Conservation (phyloP, 1,140 invertebrate genomes). For the Maconellicoccus hirsutus region DNA sequence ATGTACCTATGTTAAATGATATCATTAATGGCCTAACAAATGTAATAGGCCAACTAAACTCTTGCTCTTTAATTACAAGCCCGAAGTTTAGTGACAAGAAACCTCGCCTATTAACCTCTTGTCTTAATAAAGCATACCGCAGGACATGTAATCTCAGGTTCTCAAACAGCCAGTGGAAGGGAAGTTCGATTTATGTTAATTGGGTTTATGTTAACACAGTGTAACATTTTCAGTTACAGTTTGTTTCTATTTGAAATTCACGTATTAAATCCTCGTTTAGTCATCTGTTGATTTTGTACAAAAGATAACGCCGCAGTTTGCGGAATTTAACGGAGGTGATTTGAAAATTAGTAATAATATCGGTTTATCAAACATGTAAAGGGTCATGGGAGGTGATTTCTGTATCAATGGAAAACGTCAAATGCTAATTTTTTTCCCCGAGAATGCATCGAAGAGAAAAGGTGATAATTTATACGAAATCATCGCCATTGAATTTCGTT, state of each 20-base stretch:
- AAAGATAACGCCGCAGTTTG: neutral
- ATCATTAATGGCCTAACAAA: conserved; percentile 1
- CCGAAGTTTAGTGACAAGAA: conserved; percentile 3
- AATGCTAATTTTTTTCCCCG: too few species aligned
- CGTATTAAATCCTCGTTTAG: conserved; percentile 18
- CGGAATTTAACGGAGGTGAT: too few species aligned
- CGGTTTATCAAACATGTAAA: too few species aligned
- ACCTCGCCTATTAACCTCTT: conserved; percentile 2
- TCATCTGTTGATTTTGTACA: conserved; percentile 12
- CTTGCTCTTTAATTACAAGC: conserved; percentile 4
- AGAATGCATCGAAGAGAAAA: neutral
- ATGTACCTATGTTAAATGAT: conserved; percentile 9
- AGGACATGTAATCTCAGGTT: conserved; percentile 20
- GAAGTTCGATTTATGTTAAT: conserved; percentile 19
- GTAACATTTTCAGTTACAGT: conserved; percentile 1
- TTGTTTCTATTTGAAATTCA: neutral
- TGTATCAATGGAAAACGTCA: too few species aligned
- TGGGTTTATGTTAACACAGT: conserved; percentile 16
- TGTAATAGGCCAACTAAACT: conserved; percentile 4
- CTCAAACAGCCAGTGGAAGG: neutral
- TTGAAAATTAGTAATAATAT: too few species aligned
- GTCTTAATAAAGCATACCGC: conserved; percentile 9
- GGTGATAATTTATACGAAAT: neutral
- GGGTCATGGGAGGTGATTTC: too few species aligned
- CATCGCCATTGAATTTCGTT: neutral